phyloP scores from a whole-genome alignment of 1,140 invertebrate genomes.

The Bombus huntii region DNA sequence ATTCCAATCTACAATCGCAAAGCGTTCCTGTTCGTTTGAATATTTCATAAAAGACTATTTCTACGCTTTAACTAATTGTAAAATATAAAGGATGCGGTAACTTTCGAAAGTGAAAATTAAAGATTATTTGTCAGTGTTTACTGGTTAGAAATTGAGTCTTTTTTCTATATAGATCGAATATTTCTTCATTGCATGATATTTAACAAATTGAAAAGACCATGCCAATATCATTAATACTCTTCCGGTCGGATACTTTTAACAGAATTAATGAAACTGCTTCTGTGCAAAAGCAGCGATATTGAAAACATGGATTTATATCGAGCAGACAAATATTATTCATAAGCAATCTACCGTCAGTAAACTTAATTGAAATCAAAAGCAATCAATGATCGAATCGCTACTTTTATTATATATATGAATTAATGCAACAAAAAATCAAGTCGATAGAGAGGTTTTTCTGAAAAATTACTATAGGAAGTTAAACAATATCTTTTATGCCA shows the following conservation, averaged over 20 bases:
- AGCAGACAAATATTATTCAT: constrained; percentile 13
- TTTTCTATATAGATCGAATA: too few relatives aligned
- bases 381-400: background rate
- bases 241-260: background rate
- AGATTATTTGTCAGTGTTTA: background rate
- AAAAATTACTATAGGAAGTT: background rate
- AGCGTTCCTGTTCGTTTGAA: background rate
- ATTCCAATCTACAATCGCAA: too few relatives aligned
- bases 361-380: constrained; percentile 12
- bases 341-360: background rate
- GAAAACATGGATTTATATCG: background rate
- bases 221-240: background rate
- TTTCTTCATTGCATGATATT: background rate
- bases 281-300: background rate
- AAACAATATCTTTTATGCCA: background rate
- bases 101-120: background rate
- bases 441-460: too few relatives aligned
- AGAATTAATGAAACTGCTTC: background rate
- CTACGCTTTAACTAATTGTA: too few relatives aligned
- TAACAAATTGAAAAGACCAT: background rate
- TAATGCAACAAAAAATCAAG: background rate
- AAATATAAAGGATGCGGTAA: too few relatives aligned
- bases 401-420: background rate
- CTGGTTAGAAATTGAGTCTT: background rate
- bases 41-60: background rate